Evolutionary conservation across 2,797 vertebrate species (phyloP), one percentile per base, ranked within the genome.

Genomic region (Centropyge bicolor): DNA sequence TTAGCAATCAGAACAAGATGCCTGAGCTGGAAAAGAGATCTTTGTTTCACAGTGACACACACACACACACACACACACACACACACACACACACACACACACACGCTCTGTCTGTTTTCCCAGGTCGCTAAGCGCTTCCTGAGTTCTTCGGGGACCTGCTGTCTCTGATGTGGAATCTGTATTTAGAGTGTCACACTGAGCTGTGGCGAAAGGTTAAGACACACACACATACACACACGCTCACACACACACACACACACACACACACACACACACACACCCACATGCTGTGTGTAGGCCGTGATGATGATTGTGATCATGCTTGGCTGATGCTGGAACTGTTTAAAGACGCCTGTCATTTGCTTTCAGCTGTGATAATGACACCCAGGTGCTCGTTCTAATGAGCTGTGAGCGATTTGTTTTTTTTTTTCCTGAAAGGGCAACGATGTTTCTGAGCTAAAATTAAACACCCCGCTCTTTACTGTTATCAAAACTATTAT

Each of bases 1-100:
- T 93, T 93, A 92, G 88, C 90, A 91, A 92, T 88, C 90, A 88
- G 85, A 83, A 54, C 49, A 40, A 90, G 90, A 89, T 24, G 80
- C 86, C 85, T 69, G 74, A 9, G 56, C 82, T 72, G 88, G 89
- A 83, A 88, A 83, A 88, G 88, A 86, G 85, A 78, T 87, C 80
- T 87, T 84, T 91, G 85, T 88, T 85, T 86, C 75, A 57, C 40
- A 51, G 54, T 40, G 73, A 85, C 70, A 70, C 81, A 67, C 76
- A 46, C 68, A 9, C 76, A 27, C 72, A 35, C 35, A 27, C 55
- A 56, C 64, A 38, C 51, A n/a, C 57, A 35, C 68, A 52, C 61
- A 68, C 49, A 68, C 63, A 61, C 52, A 54, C 43, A 40, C 55
- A 38, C 63, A 27, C 54, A 59, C 57, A 40, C 70, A 56, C 60